These are phyloP conservation scores for Grammomys dolichurus DNA, from an alignment of 2,113 vertebrate species.

Conservation along the genomic window DNA sequence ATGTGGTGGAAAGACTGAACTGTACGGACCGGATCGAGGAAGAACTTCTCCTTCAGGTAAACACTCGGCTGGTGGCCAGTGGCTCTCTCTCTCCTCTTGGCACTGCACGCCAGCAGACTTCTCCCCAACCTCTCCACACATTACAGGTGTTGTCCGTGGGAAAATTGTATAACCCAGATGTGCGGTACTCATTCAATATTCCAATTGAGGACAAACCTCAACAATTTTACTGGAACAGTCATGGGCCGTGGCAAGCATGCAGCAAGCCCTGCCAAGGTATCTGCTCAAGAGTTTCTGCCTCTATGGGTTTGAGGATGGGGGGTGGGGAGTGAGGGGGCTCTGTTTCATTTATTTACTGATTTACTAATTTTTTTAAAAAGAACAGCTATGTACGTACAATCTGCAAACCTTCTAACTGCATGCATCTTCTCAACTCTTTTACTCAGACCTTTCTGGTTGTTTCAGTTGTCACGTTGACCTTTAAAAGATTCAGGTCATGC, in stretches of 20 bases:
- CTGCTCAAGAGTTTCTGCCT: constrained; percentile 22
- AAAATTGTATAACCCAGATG: constrained; percentile 96
- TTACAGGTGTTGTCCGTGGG: constrained; percentile 96
- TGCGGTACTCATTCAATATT: constrained; percentile 97
- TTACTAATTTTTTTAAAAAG: background rate
- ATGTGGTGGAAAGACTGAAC: constrained; percentile 96
- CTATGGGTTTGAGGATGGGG: background rate
- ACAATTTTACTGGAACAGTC: constrained; percentile 96
- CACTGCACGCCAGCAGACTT: background rate
- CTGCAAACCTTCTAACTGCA: background rate
- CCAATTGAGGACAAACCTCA: constrained; percentile 97
- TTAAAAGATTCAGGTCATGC: background rate
- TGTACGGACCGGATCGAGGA: constrained; percentile 96
- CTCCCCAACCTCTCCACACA: constrained; percentile 15
- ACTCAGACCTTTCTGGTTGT: background rate
- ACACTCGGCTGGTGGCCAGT: background rate
- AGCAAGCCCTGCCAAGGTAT: constrained; percentile 97
- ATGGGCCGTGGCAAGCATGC: constrained; percentile 97
- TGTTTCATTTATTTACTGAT: background rate
- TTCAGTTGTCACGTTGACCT: background rate
- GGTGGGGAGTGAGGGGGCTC: background rate
- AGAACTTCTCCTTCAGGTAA: constrained; percentile 97
- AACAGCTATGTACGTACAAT: background rate
- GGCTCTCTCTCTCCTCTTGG: background rate
- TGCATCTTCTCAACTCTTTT: background rate